Base-by-base conservation (phyloP, 2,888 invertebrate genomes). In the Ophraella communa region DNA sequence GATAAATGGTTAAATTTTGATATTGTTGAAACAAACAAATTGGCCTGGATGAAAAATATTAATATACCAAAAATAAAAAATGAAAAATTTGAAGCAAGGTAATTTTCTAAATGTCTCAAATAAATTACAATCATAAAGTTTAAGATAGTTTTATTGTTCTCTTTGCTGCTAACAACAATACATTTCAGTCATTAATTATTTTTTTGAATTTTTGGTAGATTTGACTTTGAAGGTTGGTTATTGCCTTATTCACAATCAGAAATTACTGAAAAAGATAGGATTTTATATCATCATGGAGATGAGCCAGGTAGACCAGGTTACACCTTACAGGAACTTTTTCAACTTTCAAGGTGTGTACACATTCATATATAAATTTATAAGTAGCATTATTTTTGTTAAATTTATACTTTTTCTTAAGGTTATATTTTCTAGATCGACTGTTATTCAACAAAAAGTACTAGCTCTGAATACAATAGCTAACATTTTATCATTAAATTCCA, bases 221-320 rank as follows among this genome's bases (percentile, higher is more conserved):
- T 95, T 82, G 90, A 94, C 83, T 94, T 95, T 79, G 87, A 89
- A 71, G 94, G 94, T 2, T 87, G 90, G 73, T 82, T 95, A 0
- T 78, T 94, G 57, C 92, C 94, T 0, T 94, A 89, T 73, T 84
- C 87, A 47, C 88, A 89, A 82, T 67, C 83, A 82, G 68, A 87
- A 85, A 87, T 89, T 74, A 82, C 87, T 21, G 85, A 86, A 62
- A 85, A 84, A 52, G 86, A 87, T 67, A 79, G 87, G 23, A 90
- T 89, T 42, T 84, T 98, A 14, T 95, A 95, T 81, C 93, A 97
- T 80, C 98, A 98, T 81, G 96, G 96, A 0, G 92, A 94, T 70
- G 97, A 98, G 80, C 92, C 95, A 5, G 91, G 91, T 66, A 85
- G 95, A 66, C 93, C 97, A 1, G 97, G 97, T 0, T 98, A 97